phyloP scores from a whole-genome alignment of 2,888 invertebrate genomes.

The Drosophila diplacantha region DNA sequence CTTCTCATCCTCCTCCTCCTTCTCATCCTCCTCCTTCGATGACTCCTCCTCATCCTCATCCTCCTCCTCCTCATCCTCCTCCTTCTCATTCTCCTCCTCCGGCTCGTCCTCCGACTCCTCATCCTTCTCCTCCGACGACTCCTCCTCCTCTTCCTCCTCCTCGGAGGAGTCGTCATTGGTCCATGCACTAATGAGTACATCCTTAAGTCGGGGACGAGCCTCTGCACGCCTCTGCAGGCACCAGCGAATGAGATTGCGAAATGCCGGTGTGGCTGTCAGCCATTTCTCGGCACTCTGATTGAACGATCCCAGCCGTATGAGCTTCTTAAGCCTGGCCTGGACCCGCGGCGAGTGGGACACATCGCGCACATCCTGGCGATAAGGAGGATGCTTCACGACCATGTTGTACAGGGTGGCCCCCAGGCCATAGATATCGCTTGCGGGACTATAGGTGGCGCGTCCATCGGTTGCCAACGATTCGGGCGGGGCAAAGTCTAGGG shows the following conservation, averaged over 20 bases:
- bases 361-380: constrained; percentile 76
- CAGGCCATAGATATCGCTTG: constrained; percentile 97
- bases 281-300: fast-evolving
- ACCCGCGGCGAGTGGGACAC: background rate
- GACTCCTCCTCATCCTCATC: too few relatives aligned
- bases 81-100: too few relatives aligned
- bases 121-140: too few relatives aligned
- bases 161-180: too few relatives aligned
- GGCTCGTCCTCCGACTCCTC: too few relatives aligned
- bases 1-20: too few relatives aligned
- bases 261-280: background rate
- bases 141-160: too few relatives aligned
- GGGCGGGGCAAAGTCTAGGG: constrained; percentile 92
- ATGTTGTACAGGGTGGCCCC: constrained; percentile 89
- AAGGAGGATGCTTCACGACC: constrained; percentile 92
- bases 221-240: background rate
- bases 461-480: constrained; percentile 84
- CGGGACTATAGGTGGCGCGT: constrained; percentile 85
- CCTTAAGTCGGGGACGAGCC: background rate
- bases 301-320: fast-evolving
- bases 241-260: background rate
- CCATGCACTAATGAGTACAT: background rate
- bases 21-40: too few relatives aligned
- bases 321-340: fast-evolving
- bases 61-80: too few relatives aligned